Conservation (phyloP, 2,797 vertebrate species). For the Numenius phaeopus region DNA sequence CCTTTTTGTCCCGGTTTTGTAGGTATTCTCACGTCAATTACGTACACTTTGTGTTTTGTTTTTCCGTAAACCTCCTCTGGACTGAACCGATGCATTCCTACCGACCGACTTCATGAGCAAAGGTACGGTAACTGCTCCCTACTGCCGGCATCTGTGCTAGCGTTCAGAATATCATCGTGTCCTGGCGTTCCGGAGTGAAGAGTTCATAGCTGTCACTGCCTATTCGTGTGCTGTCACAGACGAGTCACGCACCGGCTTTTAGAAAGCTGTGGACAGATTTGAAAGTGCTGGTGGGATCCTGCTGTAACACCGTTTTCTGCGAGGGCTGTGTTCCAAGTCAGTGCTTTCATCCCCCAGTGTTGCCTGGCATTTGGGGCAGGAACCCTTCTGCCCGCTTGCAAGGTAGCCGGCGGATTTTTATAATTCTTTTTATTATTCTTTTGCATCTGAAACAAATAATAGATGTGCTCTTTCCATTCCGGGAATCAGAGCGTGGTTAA, state of each 20-base stretch:
- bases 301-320: neutral
- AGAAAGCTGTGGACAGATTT: conserved; percentile 6
- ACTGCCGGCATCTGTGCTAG: neutral
- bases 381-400: neutral
- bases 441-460: conserved; percentile 52
- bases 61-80: neutral
- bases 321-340: neutral
- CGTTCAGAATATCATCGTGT: neutral
- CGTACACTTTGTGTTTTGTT: neutral
- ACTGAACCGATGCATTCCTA: neutral
- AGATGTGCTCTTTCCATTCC: neutral
- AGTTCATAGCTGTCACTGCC: neutral
- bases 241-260: neutral
- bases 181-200: neutral
- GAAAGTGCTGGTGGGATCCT: conserved; percentile 1
- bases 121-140: neutral
- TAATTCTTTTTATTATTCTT: conserved; percentile 13
- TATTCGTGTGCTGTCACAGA: neutral
- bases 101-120: neutral
- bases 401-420: neutral
- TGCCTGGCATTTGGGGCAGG: neutral
- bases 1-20: neutral
- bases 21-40: neutral
- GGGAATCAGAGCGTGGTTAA: neutral
- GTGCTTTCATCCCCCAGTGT: neutral